Base-by-base conservation (phyloP, 2,888 invertebrate genomes). In the Camponotus fellah region DNA sequence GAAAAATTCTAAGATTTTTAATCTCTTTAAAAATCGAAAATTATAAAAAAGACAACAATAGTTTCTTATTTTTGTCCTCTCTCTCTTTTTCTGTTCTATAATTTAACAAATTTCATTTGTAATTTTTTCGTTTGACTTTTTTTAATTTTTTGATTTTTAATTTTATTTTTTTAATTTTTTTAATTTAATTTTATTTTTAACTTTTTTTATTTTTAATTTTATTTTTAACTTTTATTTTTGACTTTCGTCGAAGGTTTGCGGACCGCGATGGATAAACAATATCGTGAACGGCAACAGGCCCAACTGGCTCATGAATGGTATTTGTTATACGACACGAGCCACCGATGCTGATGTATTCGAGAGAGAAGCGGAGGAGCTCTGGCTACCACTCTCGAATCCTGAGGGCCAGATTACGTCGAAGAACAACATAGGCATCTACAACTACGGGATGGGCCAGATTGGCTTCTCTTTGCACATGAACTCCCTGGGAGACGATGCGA, bases 181-280 rank as follows among this genome's bases (percentile, higher is more conserved):
- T 26, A 26, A 26, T 2, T 26, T 26, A n/a, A n/a, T 26, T 26
- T 26, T 1, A 2, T 26, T 26, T 26, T 26, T 26, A 26, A 26
- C n/a, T n/a, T n/a, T n/a, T 26, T 26, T 26, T 1, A 26, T 26
- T 26, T 26, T 26, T 26, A 26, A 26, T 2, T 26, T 26, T 26
- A 2, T 26, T 26, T 26, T 26, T 26, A 26, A 26, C n/a, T 26
- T 26, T 26, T 1, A 26, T 26, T 26, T 26, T 26, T 26, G 2
- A 26, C 0, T 53, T 79, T 17, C 14, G 3, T 79, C 8, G 43
- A 26, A 95, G 95, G 93, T 95, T 32, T 95, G 95, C 83, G 95
- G 93, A 2, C 95, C 95, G 60, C 92, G 95, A 46, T 95, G 95
- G 95, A 92, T 90, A 60, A 91, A 92, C 64, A 79, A 88, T 65